Evolutionary conservation across 2,888 invertebrate species (phyloP), one percentile per base, ranked within the genome.

Genomic region (Rhagonycha fulva): DNA sequence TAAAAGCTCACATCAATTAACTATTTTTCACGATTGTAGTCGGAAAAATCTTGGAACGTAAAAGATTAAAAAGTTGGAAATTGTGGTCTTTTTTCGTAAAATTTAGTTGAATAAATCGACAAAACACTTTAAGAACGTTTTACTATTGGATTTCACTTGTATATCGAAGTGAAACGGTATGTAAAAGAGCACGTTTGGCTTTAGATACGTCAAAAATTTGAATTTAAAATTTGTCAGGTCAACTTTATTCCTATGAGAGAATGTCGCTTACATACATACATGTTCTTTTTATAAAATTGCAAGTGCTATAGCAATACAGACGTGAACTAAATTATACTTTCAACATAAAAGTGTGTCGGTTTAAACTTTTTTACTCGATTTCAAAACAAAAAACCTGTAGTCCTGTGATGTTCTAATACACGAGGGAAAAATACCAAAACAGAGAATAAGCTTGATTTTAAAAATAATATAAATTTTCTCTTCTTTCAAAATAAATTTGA

Each of bases 231-330:
- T 14, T 72, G 72, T 62, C 68, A 61, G 68, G 68, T 68, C 68
- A 63, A 68, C 72, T 72, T 68, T 62, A 72, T 72, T 72, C 68
- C 72, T 68, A 26, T 63, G 71, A 71, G 63, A 71, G 71, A 63
- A 63, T 71, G 71, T 71, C 71, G 63, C 63, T 71, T 60, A 47
- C 70, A 14, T 69, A 71, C 71, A 67, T 68, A 68, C 72, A 68
- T 30, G 68, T 72, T 72, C 68, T 67, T 68, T 72, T 72, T 68
- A 72, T 68, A 28, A 72, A 72, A 72, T 72, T 72, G 72, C 66
- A 72, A 68, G 68, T 72, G 72, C 72, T 72, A n/a, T 63, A 30
- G 66, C 72, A 72, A 30, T 72, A 66, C 61, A 67, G 72, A 72
- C 61, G 67, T 67, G 14, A 71, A 72, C 66, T 72, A 67, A 72